phyloP scores from a whole-genome alignment of 2,113 vertebrate genomes.

The Cryptotis parvus region DNA sequence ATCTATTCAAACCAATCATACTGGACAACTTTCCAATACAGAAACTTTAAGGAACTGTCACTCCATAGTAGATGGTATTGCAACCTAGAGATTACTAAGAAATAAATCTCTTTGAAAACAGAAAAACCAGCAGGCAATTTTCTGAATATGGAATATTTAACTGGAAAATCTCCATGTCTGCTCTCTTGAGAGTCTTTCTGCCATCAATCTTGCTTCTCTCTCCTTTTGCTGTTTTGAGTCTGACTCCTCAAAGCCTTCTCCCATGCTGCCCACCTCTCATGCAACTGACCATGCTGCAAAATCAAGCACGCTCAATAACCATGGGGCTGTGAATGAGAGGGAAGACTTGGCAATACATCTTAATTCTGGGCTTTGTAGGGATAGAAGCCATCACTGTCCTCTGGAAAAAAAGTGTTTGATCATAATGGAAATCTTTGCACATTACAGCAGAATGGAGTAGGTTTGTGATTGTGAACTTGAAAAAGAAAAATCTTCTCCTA shows the following conservation, averaged over 20 bases:
- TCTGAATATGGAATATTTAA: background rate
- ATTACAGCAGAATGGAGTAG: background rate
- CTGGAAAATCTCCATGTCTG: background rate
- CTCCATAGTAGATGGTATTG: background rate
- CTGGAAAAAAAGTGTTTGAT: background rate
- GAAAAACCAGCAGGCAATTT: background rate
- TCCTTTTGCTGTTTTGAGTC: background rate
- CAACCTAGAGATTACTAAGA: background rate
- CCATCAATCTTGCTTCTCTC: background rate
- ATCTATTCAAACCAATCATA: conserved; percentile 9
- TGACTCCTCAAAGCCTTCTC: background rate
- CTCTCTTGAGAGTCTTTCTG: background rate
- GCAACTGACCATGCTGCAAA: background rate
- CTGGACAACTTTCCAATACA: background rate
- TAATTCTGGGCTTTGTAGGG: background rate
- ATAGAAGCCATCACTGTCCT: background rate
- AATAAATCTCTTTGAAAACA: background rate
- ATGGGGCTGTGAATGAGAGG: background rate
- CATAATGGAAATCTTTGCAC: background rate
- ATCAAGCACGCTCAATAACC: background rate
- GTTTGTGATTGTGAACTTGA: background rate
- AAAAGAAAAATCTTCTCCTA: background rate
- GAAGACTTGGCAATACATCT: background rate
- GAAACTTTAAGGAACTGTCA: background rate
- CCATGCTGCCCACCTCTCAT: background rate